Percentiles rank a stretch among this genome's conserved stretches.
Evolutionary conservation across 1,140 invertebrate species (phyloP).

Genomic region (Drosophila oshimai): DNA sequence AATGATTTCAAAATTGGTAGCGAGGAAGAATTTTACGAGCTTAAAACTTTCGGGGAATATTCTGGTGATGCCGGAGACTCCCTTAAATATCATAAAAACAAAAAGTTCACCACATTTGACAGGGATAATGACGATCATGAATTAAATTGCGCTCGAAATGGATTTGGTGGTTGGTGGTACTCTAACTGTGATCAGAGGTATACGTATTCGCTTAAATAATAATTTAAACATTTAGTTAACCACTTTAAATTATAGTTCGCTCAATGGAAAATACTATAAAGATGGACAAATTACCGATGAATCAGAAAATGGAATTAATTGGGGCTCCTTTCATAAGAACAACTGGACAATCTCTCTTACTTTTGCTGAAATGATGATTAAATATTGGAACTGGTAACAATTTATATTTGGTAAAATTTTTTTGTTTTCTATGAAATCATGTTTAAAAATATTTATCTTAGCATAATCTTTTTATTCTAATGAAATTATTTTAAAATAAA

Average conservation of each 20-base stretch:
- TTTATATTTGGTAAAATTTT: too few species aligned
- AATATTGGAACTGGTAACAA: too few species aligned
- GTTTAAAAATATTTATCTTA: too few species aligned
- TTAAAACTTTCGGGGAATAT: not conserved
- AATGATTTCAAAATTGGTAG: not conserved
- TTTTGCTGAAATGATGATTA: not conserved
- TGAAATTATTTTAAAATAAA: too few species aligned
- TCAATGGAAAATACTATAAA: not conserved
- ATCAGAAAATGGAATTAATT: too few species aligned
- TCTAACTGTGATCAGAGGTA: not conserved
- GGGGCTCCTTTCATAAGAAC: not conserved
- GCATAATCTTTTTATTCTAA: too few species aligned
- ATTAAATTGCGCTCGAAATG: not conserved
- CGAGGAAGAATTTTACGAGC: not conserved
- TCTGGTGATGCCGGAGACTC: not conserved
- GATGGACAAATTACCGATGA: not conserved
- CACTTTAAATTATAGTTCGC: not conserved
- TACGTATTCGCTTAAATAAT: too few species aligned
- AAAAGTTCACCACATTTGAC: not conserved
- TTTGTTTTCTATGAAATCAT: too few species aligned
- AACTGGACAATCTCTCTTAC: not conserved
- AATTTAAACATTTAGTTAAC: too few species aligned
- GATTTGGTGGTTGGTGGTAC: not conserved
- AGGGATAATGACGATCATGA: too few species aligned
- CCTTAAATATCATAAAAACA: not conserved